phyloP scores from a whole-genome alignment of 2,888 invertebrate genomes.

The Meiosimyza platycephala region DNA sequence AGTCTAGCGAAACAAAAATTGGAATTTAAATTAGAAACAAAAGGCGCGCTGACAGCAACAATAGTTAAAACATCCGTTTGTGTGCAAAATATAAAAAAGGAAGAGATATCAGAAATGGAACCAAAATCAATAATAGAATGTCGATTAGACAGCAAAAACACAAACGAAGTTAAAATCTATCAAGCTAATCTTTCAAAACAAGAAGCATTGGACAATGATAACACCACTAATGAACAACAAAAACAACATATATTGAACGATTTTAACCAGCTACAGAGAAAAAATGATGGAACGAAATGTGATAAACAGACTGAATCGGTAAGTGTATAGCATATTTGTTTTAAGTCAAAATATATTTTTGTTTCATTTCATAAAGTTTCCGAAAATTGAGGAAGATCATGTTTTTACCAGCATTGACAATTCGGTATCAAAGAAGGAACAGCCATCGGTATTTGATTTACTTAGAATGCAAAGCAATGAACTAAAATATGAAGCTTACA shows the following conservation, averaged over 20 bases:
- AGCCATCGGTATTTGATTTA: constrained; percentile 37
- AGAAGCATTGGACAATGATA: constrained; percentile 2
- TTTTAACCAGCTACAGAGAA: constrained; percentile 13
- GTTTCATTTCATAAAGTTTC: constrained; percentile 11
- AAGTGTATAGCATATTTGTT: constrained; percentile 7
- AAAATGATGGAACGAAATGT: constrained; percentile 29
- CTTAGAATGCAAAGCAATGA: constrained; percentile 35
- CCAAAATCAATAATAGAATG: constrained; percentile 47
- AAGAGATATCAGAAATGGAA: constrained; percentile 27
- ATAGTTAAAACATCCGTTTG: constrained; percentile 38
- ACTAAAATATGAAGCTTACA: constrained; percentile 42
- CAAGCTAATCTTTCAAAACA: background rate
- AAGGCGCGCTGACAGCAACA: constrained; percentile 39
- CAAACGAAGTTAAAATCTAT: constrained; percentile 36
- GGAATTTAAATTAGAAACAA: constrained; percentile 44
- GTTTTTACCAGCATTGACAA: constrained; percentile 3
- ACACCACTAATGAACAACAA: background rate
- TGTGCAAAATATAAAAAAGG: background rate
- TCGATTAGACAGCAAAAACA: constrained; percentile 42
- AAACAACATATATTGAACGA: constrained; percentile 8
- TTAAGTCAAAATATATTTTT: background rate
- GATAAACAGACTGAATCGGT: constrained; percentile 36
- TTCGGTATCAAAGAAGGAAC: constrained; percentile 6
- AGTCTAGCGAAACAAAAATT: constrained; percentile 42
- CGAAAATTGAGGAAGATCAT: constrained; percentile 18